phyloP scores from a whole-genome alignment of 2,888 invertebrate species.

The Dynastes maya region DNA sequence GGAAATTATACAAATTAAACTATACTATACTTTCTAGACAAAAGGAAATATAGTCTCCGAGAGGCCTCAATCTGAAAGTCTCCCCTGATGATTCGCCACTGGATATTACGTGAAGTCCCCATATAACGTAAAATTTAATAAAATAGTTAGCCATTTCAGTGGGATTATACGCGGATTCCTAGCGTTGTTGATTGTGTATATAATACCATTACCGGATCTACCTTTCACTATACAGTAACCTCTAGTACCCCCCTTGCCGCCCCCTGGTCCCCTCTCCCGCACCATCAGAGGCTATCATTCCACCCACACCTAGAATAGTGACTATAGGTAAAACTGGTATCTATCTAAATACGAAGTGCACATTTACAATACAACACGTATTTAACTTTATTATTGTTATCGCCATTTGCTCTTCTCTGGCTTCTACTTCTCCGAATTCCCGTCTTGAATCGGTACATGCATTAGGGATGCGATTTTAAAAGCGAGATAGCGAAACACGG shows the following conservation, averaged over 20 bases:
- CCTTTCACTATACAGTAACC: constrained; percentile 69
- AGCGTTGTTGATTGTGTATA: constrained; percentile 57
- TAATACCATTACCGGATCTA: constrained; percentile 66
- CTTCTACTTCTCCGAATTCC: constrained; percentile 52
- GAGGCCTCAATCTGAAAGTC: too few species aligned
- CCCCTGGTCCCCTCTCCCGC: constrained; percentile 56
- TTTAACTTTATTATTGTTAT: constrained; percentile 65
- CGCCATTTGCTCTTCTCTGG: constrained; percentile 59
- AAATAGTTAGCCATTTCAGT: constrained; percentile 14
- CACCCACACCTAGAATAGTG: constrained; percentile 69
- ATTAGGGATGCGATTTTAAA: constrained; percentile 49
- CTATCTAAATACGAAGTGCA: constrained; percentile 66
- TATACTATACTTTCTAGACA: too few species aligned
- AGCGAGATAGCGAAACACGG: constrained; percentile 13
- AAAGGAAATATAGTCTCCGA: too few species aligned
- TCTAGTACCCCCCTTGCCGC: constrained; percentile 63
- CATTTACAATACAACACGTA: constrained; percentile 67
- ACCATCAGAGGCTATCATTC: constrained; percentile 66
- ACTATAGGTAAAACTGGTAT: constrained; percentile 64
- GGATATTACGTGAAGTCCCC: too few species aligned
- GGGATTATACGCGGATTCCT: constrained; percentile 58
- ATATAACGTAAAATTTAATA: not conserved
- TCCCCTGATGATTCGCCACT: too few species aligned
- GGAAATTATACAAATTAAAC: too few species aligned
- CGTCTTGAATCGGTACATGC: constrained; percentile 36